Conservation (phyloP, 2,113 vertebrate genomes). For the Pholis gunnellus region DNA sequence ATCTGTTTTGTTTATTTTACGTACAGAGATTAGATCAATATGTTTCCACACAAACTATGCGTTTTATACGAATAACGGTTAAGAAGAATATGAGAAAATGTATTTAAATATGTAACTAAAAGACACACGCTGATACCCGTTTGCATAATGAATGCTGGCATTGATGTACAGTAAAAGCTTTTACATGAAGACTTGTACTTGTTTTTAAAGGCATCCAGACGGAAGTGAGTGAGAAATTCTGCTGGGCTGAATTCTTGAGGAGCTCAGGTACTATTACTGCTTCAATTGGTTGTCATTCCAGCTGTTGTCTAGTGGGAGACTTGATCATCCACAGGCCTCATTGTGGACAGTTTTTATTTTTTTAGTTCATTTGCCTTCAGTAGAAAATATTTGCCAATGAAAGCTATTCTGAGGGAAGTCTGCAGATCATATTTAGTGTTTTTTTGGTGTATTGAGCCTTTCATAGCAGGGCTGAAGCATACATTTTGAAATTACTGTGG, state of each 20-base stretch:
- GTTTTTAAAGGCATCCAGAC: constrained; percentile 87
- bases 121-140: not conserved
- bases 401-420: not conserved
- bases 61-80: not conserved
- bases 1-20: not conserved
- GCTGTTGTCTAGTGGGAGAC: not conserved
- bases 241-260: constrained; percentile 88
- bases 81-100: not conserved
- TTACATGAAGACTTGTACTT: not conserved
- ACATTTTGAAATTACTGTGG: not conserved
- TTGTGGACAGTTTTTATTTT: not conserved
- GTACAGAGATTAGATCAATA: not conserved
- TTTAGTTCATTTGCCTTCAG: not conserved
- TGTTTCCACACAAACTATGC: not conserved
- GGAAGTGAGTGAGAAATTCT: constrained; percentile 79
- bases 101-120: not conserved
- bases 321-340: not conserved
- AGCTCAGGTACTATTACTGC: constrained; percentile 84
- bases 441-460: not conserved
- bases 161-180: not conserved
- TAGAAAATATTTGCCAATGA: not conserved
- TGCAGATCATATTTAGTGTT: not conserved
- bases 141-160: not conserved
- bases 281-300: not conserved
- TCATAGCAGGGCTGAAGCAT: not conserved